Evolutionary conservation across 2,888 invertebrate species (phyloP), one percentile per base, ranked within the genome.

Genomic region (Protodeltote pygarga): DNA sequence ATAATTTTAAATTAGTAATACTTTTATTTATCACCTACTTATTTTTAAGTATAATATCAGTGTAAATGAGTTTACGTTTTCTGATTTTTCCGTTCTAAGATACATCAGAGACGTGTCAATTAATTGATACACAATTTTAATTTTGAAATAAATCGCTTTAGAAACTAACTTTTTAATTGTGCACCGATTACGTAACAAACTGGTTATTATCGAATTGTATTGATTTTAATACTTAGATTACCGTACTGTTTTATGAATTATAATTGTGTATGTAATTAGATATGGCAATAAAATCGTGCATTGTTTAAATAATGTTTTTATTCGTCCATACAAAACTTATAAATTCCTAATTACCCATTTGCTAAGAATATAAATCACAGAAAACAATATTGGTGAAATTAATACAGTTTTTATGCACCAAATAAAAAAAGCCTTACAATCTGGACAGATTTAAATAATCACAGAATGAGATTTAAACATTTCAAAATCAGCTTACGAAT

Each of bases 261-360:
- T 81, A 86, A 89, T 89, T 91, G 89, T 91, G 90, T 90, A 91
- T 88, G 81, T 83, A 82, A 85, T 87, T 87, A 84, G 83, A 85
- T 83, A 83, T 81, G 85, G 78, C 85, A 91, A 87, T 89, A 85
- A 91, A 88, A 87, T 77, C 77, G 77, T 84, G 81, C 83, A 86
- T 86, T 83, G 84, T 85, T 89, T 76, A 69, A 54, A 62, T 46
- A 54, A 48, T 60, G 45, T 74, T 75, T 59, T 73, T 76, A 71
- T 75, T 71, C 49, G 40, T 52, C 41, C 41, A 42, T 55, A 52
- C 34, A 59, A 53, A 53, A 64, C 47, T 49, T 62, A 60, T 42
- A 46, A 46, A 54, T 28, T 48, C 50, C 48, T 52, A 48, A 37
- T 42, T 40, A 57, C 48, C 54, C 50, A 39, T 50, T 53, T 39